Evolutionary conservation across 2,888 invertebrate species (phyloP).

Genomic region (Alviniconcha strummeri): DNA sequence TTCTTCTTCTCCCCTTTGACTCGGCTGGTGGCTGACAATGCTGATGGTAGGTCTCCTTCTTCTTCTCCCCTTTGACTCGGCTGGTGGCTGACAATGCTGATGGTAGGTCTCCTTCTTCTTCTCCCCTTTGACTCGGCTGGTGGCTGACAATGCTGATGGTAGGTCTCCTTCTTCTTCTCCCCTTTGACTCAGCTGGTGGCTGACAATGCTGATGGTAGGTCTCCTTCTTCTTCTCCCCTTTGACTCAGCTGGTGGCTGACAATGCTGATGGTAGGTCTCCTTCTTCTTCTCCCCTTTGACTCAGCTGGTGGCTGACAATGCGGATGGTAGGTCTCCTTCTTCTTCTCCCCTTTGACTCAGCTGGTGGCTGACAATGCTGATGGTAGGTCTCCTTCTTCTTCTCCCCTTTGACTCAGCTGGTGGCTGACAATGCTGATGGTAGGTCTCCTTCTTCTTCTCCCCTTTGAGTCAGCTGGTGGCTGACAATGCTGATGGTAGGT

Average conservation of each 20-base stretch:
- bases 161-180: neutral
- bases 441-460: neutral
- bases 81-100: conserved; percentile 15
- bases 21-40: conserved; percentile 11
- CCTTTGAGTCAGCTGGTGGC: conserved; percentile 17
- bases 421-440: conserved; percentile 23
- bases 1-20: no score
- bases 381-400: conserved; percentile 5
- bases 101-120: conserved; percentile 5
- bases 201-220: conserved; percentile 21
- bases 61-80: no score
- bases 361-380: conserved; percentile 15
- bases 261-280: conserved; percentile 12
- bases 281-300: no score
- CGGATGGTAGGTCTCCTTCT: conserved; percentile 9
- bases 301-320: conserved; percentile 16
- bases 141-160: conserved; percentile 23
- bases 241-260: conserved; percentile 19
- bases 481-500: conserved; percentile 21
- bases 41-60: conserved; percentile 10
- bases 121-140: no score
- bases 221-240: no score
- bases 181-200: conserved; percentile 17
- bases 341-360: no score
- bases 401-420: no score